A percentile compares a stretch with the other conserved stretches of the same genome.
Evolutionary conservation across 2,797 vertebrate genomes (phyloP).

Genomic region (Cuniculus paca): DNA sequence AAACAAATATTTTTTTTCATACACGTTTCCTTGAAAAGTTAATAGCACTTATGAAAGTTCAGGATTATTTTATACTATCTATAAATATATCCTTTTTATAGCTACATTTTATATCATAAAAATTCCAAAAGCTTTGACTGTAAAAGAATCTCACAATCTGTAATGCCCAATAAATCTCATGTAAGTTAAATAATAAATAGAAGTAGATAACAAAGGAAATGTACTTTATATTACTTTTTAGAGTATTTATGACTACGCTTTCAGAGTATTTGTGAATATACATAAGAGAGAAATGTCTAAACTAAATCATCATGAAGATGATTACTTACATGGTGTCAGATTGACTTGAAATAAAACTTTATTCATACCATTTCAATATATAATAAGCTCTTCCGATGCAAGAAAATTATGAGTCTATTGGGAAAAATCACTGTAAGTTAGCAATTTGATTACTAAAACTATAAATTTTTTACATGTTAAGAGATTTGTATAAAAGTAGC

Average conservation of each 20-base stretch:
- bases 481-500: background rate
- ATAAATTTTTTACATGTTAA: background rate
- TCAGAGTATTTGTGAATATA: background rate
- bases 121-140: background rate
- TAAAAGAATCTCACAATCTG: background rate
- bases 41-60: background rate
- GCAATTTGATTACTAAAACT: background rate
- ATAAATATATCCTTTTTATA: background rate
- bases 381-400: background rate
- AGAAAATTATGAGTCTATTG: background rate
- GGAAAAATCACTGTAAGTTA: background rate
- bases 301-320: background rate
- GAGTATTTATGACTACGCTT: background rate
- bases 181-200: background rate
- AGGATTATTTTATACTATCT: background rate
- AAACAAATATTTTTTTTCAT: background rate
- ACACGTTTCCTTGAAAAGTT: background rate
- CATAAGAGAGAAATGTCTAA: background rate
- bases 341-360: background rate
- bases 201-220: background rate
- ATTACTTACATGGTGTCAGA: background rate
- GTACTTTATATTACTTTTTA: background rate
- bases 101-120: background rate
- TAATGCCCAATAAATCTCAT: background rate
- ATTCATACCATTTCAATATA: background rate